Evolutionary conservation across 2,888 invertebrate species (phyloP).

Genomic region (Rapana venosa): DNA sequence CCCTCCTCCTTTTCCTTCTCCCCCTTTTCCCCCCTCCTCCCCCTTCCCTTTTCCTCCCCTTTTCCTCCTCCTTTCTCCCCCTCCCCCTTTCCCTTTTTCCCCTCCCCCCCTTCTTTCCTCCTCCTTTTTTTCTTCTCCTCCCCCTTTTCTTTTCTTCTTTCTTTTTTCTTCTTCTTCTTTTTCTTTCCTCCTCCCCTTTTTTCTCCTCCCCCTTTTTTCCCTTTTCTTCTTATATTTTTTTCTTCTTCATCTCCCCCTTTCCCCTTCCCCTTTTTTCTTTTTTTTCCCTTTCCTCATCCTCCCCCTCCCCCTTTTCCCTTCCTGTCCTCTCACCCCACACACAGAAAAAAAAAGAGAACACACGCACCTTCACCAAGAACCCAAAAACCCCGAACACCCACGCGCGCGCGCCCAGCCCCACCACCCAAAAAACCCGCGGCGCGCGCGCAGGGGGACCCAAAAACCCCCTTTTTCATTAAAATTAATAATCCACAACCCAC

Average conservation of each 20-base stretch:
- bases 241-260: neutral
- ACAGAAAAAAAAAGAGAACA: too few species aligned
- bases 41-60: neutral
- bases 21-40: neutral
- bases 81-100: neutral
- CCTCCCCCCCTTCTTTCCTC: neutral
- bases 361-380: too few species aligned
- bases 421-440: neutral
- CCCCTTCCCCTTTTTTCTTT: neutral
- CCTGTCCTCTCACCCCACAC: neutral
- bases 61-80: neutral
- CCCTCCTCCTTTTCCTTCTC: neutral
- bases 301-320: neutral
- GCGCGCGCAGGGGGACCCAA: too few species aligned
- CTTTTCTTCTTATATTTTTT: too few species aligned
- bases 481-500: too few species aligned
- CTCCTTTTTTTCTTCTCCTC: neutral
- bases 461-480: too few species aligned
- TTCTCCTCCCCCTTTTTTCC: neutral
- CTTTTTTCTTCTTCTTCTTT: neutral
- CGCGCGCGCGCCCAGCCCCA: neutral
- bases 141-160: neutral
- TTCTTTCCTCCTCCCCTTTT: neutral
- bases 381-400: too few species aligned
- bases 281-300: neutral